phyloP scores from a whole-genome alignment of 2,888 invertebrate species.

The Microdon myrmicae region DNA sequence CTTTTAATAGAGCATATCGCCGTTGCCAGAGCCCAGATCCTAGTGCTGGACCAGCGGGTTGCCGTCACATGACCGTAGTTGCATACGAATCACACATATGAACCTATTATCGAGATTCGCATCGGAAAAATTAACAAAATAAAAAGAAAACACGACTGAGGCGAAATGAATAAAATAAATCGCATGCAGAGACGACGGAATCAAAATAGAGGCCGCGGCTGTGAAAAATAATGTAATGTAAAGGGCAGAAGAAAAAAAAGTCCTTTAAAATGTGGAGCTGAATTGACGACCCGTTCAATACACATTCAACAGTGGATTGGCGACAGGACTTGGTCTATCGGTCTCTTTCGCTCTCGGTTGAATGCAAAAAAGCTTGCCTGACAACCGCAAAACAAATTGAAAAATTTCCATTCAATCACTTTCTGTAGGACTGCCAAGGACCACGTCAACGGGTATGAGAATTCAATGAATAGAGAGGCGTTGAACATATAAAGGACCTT shows the following conservation, averaged over 20 bases:
- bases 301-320: neutral
- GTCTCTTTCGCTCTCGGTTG: neutral
- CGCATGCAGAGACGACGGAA: slow-evolving; percentile 16
- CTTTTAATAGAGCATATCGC: neutral
- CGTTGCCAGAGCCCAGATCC: too few relatives aligned
- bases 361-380: slow-evolving; percentile 13
- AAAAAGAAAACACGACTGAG: slow-evolving; percentile 6
- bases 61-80: neutral
- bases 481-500: too few relatives aligned
- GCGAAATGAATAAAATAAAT: slow-evolving; percentile 39
- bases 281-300: too few relatives aligned
- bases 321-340: neutral
- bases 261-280: too few relatives aligned
- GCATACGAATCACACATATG: slow-evolving; percentile 5
- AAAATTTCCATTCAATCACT: slow-evolving; percentile 44
- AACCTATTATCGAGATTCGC: slow-evolving; percentile 19
- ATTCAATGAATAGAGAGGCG: slow-evolving; percentile 1
- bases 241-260: slow-evolving; percentile 5
- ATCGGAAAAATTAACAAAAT: slow-evolving; percentile 19
- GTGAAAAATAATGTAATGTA: neutral
- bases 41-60: too few relatives aligned
- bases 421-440: slow-evolving; percentile 28
- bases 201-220: neutral
- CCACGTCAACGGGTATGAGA: slow-evolving; percentile 6
- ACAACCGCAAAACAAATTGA: slow-evolving; percentile 44